A percentile compares a stretch with the other conserved stretches of the same genome.
These are phyloP conservation scores for Phalacrocorax aristotelis DNA, from an alignment of 2,113 vertebrate species.

Conservation along the genomic window DNA sequence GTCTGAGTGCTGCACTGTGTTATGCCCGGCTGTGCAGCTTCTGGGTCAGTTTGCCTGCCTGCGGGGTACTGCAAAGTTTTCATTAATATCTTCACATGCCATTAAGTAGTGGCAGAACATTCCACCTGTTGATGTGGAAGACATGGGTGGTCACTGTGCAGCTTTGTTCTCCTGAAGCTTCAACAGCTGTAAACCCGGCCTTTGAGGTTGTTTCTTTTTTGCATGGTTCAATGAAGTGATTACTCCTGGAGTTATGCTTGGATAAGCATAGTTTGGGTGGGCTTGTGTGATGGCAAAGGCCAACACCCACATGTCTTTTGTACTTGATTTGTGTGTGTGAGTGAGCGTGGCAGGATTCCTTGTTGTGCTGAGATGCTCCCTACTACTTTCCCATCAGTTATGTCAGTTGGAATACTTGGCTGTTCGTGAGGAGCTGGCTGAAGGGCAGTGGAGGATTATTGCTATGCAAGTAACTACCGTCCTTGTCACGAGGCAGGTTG, in stretches of 20 bases:
- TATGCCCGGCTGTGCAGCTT: background rate
- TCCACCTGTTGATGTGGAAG: background rate
- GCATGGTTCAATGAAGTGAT: background rate
- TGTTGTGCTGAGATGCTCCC: background rate
- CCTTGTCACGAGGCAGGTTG: background rate
- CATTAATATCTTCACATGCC: accelerated
- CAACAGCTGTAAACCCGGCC: background rate
- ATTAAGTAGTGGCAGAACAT: background rate
- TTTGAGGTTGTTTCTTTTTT: background rate
- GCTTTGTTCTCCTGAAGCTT: background rate
- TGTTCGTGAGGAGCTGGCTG: background rate
- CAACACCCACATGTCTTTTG: background rate
- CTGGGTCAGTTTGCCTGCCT: background rate
- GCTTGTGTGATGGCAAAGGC: background rate
- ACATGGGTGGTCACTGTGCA: background rate
- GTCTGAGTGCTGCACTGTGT: background rate
- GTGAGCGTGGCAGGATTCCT: background rate
- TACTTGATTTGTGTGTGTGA: background rate
- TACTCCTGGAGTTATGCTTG: background rate
- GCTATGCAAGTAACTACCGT: background rate
- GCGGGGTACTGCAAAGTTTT: background rate
- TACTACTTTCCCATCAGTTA: background rate
- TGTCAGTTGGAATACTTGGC: background rate
- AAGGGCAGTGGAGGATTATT: background rate
- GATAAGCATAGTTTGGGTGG: background rate